Evolutionary conservation across 2,888 invertebrate species (phyloP).

Genomic region (Protonemura montana): DNA sequence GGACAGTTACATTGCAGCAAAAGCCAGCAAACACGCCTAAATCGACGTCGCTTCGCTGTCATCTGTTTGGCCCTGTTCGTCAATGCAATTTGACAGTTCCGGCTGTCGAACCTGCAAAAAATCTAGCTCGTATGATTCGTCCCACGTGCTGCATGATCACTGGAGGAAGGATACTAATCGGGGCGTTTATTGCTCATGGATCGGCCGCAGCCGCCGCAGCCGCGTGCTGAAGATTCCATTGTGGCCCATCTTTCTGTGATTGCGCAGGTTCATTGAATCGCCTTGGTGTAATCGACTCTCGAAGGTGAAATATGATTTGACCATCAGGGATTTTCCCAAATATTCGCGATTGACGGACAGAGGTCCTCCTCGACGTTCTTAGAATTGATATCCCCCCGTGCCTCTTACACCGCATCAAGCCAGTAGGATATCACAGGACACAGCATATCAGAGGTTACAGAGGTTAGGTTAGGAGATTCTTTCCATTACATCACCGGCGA

Average conservation of each 20-base stretch:
- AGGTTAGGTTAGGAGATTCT: neutral
- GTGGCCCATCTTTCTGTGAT: neutral
- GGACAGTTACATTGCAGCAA: too few species aligned
- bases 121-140: neutral
- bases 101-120: too few species aligned
- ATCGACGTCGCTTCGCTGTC: too few species aligned
- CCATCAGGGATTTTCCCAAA: neutral
- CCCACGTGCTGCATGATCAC: neutral
- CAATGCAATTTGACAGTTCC: too few species aligned
- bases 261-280: slow-evolving; percentile 12
- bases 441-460: neutral
- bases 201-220: neutral
- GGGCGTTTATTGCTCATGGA: neutral
- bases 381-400: neutral
- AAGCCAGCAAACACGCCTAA: too few species aligned
- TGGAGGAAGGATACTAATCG: neutral
- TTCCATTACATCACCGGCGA: neutral
- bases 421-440: neutral
- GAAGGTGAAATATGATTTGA: neutral
- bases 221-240: neutral
- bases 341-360: neutral
- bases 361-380: neutral
- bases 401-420: neutral
- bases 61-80: too few species aligned
- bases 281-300: neutral